A percentile compares a stretch with the other conserved stretches of the same genome.
Evolutionary conservation across 2,113 vertebrate species (phyloP).

Genomic region (Thryonomys swinderianus): DNA sequence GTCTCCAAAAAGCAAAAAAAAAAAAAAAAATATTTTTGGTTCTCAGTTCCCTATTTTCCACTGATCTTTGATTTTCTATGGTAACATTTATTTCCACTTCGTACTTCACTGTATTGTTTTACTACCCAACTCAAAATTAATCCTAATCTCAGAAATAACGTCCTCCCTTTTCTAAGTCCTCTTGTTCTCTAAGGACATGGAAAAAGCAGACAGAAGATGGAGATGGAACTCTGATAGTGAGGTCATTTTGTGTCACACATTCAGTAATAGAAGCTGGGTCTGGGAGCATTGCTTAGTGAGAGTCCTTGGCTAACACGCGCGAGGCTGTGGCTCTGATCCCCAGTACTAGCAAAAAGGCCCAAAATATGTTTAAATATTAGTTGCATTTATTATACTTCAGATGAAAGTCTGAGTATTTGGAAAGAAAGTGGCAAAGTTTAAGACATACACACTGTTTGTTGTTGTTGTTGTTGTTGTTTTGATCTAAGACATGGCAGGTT

Average conservation of each 20-base stretch:
- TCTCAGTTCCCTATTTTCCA: not conserved
- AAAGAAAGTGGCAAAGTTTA: not conserved
- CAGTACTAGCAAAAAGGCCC: not conserved
- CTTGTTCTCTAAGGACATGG: slow-evolving; percentile 22
- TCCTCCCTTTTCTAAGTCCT: slow-evolving; percentile 50
- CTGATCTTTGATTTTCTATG: slow-evolving; percentile 1
- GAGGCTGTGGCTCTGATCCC: not conserved
- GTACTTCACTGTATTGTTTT: slow-evolving; percentile 72
- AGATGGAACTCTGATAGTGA: slow-evolving; percentile 73
- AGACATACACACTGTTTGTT: not conserved
- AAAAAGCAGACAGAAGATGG: slow-evolving; percentile 64
- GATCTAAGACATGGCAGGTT: not conserved
- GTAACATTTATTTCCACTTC: slow-evolving; percentile 54
- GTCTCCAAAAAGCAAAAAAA: too few relatives aligned
- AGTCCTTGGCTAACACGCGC: not conserved
- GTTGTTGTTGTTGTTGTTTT: not conserved
- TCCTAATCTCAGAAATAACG: slow-evolving; percentile 31
- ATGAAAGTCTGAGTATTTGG: not conserved
- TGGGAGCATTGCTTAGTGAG: not conserved
- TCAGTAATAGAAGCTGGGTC: slow-evolving; percentile 19
- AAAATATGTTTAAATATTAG: slow-evolving; percentile 56
- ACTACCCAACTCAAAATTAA: slow-evolving; percentile 66
- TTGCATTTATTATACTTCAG: not conserved
- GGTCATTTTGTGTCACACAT: slow-evolving; percentile 57
- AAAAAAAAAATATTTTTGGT: not conserved